Base-by-base conservation (phyloP, 1,140 invertebrate species). In the Anadara kagoshimensis region DNA sequence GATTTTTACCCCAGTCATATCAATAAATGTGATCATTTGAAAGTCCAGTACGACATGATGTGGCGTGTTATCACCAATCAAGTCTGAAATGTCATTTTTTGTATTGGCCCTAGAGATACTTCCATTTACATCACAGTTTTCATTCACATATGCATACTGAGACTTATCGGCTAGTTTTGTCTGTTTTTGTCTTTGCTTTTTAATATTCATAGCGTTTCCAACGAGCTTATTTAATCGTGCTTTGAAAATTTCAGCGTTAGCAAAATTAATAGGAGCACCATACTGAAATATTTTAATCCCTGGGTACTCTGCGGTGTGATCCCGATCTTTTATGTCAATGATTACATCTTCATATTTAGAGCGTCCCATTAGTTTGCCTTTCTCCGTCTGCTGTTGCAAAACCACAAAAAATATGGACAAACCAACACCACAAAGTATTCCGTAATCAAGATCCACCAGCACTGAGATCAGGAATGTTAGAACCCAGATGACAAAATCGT, bases 251-350 rank as follows among this genome's bases (percentile, higher is more conserved):
- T 88, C 86, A 1, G 79, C 77, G 43, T 84, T 89, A 20, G 88
- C 87, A 75, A 85, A 89, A 62, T 84, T 84, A 8, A 90, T 62
- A 36, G 83, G 80, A 12, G 78, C 77, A 20, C 83, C 84, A 68
- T 87, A 87, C 44, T 78, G 71, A 59, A 88, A 88, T 8, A 90
- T 85, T 45, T 84, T 87, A 36, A 90, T 79, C 8, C 80, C 83
- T 24, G 91, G 90, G 5, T 43, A 29, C 94, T 89, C 83, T 94
- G 92, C 75, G 91, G 73, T 36, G 73, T 75, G 14, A 62, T 49
- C 20, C 12, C 68, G 29, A 7, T 62, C 26, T 16, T 63, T 26
- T 14, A 45, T 72, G 11, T 63, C 62, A 0, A 82, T 14, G 24
- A 68, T 68, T 11, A 79, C 16, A 57, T 83, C 72, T 61, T 83